Evolutionary conservation across 2,888 invertebrate genomes (phyloP), one percentile per base, ranked within the genome.

Genomic region (Caenorhabditis doughertyi): DNA sequence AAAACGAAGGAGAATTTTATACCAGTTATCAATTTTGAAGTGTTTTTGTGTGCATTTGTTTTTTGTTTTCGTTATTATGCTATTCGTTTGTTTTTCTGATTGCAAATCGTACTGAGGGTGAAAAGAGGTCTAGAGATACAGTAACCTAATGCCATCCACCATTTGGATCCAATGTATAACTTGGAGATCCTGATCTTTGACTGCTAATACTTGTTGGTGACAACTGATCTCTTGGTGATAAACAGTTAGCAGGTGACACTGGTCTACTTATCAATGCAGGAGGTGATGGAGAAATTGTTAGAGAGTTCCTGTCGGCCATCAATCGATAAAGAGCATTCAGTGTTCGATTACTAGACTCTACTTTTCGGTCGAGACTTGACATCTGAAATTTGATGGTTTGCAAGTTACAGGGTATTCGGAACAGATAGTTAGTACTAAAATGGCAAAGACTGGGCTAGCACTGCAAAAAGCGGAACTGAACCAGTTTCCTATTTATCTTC

Each of bases 281-380:
- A 13, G 86, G 86, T 2, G 85, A 84, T 18, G 79, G 88, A 21
- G 80, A 87, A 49, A 67, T 74, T 7, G 81, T 74, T 58, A 77
- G 53, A 47, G 79, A 87, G 67, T 77, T 84, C 51, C 81, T 79
- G 71, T 74, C 88, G 42, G 67, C 72, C 58, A 80, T 49, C 47
- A 81, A 64, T 65, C 84, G 83, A 72, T 88, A 88, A 7, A 89
- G 71, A 23, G 85, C 85, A 23, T 88, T 87, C 70, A 90, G 73
- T 3, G 90, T 82, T 9, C 89, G 83, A 1, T 86, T 77, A 68
- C 83, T 80, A 16, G 84, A 84, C 76, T 90, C 90, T 64, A 90
- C 85, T 70, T 91, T 90, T 21, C 87, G 82, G 67, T 90, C 90
- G 58, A 90, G 87, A 18, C 84, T 67, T 3, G 83, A 73, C 62